Conservation (phyloP, 2,888 invertebrate genomes). For the Acutogordius australiensis region DNA sequence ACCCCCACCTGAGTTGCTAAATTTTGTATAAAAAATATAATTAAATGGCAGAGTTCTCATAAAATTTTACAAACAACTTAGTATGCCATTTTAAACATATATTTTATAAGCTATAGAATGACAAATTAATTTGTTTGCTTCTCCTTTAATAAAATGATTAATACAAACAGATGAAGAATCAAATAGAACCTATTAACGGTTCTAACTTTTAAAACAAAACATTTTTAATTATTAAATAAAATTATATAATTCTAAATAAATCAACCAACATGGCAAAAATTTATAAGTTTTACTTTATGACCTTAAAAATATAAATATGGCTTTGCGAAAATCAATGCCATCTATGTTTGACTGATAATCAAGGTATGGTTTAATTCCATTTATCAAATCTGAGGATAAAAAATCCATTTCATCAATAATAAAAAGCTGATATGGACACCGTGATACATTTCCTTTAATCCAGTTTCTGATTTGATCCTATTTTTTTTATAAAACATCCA, state of each 20-base stretch:
- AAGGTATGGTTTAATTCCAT: slow-evolving; percentile 53
- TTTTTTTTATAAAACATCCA: not conserved
- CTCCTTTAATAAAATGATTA: too few species aligned
- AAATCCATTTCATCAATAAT: slow-evolving; percentile 91
- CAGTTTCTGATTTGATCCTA: slow-evolving; percentile 25
- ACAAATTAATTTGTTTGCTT: too few species aligned
- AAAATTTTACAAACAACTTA: too few species aligned
- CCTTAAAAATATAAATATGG: slow-evolving; percentile 58
- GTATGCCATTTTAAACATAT: too few species aligned
- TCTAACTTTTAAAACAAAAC: not conserved
- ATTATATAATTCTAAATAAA: not conserved
- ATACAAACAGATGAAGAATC: not conserved
- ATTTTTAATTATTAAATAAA: not conserved
- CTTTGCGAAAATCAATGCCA: slow-evolving; percentile 41
- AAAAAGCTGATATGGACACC: slow-evolving; percentile 49
- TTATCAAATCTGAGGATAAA: slow-evolving; percentile 49
- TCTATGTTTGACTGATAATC: slow-evolving; percentile 47
- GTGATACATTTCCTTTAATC: slow-evolving; percentile 32
- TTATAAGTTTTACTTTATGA: too few species aligned
- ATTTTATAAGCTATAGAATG: too few species aligned
- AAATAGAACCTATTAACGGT: not conserved
- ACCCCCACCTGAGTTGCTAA: slow-evolving; percentile 51
- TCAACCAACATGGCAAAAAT: too few species aligned
- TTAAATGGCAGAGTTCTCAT: too few species aligned
- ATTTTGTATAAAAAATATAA: slow-evolving; percentile 15